Evolutionary conservation across 2,888 invertebrate species (phyloP).

Genomic region (Athalia cordata): DNA sequence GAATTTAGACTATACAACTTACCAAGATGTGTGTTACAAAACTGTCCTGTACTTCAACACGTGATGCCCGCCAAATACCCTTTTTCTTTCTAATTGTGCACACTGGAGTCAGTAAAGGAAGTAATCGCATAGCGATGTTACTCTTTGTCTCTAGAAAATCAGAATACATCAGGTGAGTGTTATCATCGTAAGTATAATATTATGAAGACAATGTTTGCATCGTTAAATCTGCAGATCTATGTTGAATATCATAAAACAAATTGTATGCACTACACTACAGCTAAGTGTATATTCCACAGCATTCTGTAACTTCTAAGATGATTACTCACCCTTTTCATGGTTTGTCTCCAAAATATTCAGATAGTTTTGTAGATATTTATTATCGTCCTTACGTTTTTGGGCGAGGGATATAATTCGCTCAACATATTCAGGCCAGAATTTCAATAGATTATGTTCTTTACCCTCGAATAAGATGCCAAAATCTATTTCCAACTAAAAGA

Average conservation of each 20-base stretch:
- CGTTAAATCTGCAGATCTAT: no score
- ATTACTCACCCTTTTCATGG: background rate
- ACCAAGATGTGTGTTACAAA: background rate
- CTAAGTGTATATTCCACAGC: background rate
- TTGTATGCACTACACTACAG: background rate
- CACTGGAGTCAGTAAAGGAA: background rate
- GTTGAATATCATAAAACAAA: background rate
- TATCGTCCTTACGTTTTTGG: background rate
- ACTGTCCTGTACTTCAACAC: background rate
- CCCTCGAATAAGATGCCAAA: background rate
- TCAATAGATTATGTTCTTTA: background rate
- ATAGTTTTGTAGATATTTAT: background rate
- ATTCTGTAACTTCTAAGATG: no score
- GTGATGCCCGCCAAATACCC: background rate
- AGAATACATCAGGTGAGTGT: background rate
- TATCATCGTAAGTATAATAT: no score
- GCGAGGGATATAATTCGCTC: background rate
- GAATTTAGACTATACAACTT: background rate
- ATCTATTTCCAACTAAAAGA: slow-evolving; percentile 5
- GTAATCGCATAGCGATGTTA: background rate
- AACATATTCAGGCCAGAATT: background rate
- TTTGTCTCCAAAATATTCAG: background rate
- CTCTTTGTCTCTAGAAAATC: background rate
- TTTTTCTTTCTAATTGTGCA: background rate
- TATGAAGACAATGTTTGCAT: no score